A percentile compares a stretch with the other conserved stretches of the same genome.
Evolutionary conservation across 1,140 invertebrate genomes (phyloP).

Genomic region (Cydia amplana): DNA sequence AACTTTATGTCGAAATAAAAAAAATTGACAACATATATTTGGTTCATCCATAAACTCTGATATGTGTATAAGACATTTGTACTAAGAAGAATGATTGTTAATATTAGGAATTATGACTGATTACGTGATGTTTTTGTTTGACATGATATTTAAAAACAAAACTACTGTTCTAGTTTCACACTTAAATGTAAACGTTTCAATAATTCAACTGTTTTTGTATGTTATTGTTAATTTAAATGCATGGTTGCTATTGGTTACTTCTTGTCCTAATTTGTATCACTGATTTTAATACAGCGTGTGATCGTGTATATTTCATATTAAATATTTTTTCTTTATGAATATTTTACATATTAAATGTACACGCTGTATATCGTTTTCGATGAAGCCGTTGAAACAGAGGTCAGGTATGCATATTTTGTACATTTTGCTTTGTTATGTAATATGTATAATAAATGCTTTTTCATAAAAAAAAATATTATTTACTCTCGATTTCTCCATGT

Average conservation of each 20-base stretch:
- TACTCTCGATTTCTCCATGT: neutral
- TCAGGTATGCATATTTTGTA: neutral
- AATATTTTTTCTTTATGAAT: neutral
- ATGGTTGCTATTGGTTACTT: neutral
- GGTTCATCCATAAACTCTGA: no score
- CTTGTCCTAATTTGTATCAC: neutral
- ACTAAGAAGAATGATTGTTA: neutral
- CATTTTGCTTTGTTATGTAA: neutral
- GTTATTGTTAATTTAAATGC: conserved; percentile 3
- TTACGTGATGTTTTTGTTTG: neutral
- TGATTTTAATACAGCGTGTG: neutral
- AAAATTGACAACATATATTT: no score
- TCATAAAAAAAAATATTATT: no score
- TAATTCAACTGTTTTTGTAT: neutral
- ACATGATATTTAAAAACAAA: neutral
- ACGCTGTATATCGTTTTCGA: neutral
- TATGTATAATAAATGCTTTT: conserved; percentile 17
- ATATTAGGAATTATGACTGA: conserved; percentile 3
- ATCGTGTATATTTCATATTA: neutral
- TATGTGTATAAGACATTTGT: neutral
- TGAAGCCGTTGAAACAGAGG: neutral
- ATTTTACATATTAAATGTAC: neutral
- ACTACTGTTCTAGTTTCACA: neutral
- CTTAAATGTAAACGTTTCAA: neutral
- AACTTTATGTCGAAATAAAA: no score